Base-by-base conservation (phyloP, 37 sponge, comb jelly and placozoan genomes). In the Hexactinellida sp. region DNA sequence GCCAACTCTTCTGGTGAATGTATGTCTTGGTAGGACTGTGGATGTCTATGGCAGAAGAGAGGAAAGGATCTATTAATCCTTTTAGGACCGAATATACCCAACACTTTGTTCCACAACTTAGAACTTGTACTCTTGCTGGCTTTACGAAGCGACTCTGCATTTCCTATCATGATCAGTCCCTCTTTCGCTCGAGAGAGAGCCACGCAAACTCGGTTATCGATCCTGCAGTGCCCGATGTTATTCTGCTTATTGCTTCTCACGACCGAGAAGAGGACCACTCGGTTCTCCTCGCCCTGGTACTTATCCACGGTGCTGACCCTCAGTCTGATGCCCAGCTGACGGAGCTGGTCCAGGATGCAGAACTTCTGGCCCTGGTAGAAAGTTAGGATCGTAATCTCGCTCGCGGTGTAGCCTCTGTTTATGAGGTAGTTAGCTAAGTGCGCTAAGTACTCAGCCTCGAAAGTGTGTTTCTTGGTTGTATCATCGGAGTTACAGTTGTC, bases 241-340 rank as follows among this genome's bases (percentile, higher is more conserved):
- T 41, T 41, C 21, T 1, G 38, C 24, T 85, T 54, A 38, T 85
- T 85, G 83, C 86, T 85, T 21, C 86, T 41, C 1, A 85, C 86
- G 5, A 85, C 37, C 1, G 86, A 85, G 54, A 85, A 85, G 83
- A 85, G 39, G 82, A 85, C 32, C 5, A 85, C 32, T 9, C 52
- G 54, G 82, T 85, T 85, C 86, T 85, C 86, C 36, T 85, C 86
- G 13, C 86, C 86, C 36, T 85, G 86, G 52, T 85, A 85, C 24
- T 85, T 85, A 38, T 85, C 86, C 1, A 85, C 86, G 82, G 86
- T 54, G 23, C 54, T 85, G 21, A 85, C 54, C 9, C 86, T 39
- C n/a, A 85, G 28, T 19, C 86, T 54, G 3, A 36, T 55, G 55
- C 24, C 39, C 32, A 63, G 25, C 5, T 23, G 21, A 10, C 76